A percentile compares a stretch with the other conserved stretches of the same genome.
Conservation (phyloP, 1,140 invertebrate species). For the Drepana arcuata region DNA sequence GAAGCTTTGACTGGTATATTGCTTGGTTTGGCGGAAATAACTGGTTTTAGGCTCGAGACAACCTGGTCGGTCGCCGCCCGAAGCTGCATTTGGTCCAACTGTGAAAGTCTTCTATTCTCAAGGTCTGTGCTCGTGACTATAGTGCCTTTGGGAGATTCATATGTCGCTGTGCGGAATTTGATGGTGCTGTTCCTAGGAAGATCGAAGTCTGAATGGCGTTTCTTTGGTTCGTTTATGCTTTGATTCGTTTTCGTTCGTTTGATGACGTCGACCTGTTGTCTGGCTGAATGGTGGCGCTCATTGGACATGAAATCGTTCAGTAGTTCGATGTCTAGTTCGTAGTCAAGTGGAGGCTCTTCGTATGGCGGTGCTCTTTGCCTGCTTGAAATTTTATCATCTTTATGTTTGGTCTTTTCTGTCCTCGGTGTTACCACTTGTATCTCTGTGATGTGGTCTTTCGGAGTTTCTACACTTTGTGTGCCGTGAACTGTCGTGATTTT, state of each 20-base stretch:
- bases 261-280: slow-evolving; percentile 45
- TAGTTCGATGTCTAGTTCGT: slow-evolving; percentile 59
- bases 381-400: slow-evolving; percentile 44
- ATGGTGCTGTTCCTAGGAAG: slow-evolving; percentile 71
- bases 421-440: slow-evolving; percentile 62
- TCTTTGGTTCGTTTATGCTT: slow-evolving; percentile 54
- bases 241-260: slow-evolving; percentile 48
- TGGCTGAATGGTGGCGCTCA: slow-evolving; percentile 57
- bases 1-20: slow-evolving; percentile 64
- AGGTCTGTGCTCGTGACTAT: slow-evolving; percentile 63
- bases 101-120: slow-evolving; percentile 64
- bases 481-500: slow-evolving; percentile 4
- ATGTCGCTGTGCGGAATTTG: slow-evolving; percentile 74
- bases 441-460: slow-evolving; percentile 59
- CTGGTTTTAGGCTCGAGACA: slow-evolving; percentile 40
- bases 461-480: slow-evolving; percentile 26
- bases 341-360: slow-evolving; percentile 47
- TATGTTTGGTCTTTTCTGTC: slow-evolving; percentile 44
- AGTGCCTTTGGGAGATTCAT: slow-evolving; percentile 67
- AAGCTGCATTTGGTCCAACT: slow-evolving; percentile 56
- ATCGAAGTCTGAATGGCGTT: slow-evolving; percentile 67
- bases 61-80: slow-evolving; percentile 34
- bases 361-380: slow-evolving; percentile 45
- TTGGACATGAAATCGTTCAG: slow-evolving; percentile 64
- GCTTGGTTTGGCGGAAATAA: slow-evolving; percentile 58